Evolutionary conservation across 2,797 vertebrate species (phyloP).

Genomic region (Eidolon dupreanum): DNA sequence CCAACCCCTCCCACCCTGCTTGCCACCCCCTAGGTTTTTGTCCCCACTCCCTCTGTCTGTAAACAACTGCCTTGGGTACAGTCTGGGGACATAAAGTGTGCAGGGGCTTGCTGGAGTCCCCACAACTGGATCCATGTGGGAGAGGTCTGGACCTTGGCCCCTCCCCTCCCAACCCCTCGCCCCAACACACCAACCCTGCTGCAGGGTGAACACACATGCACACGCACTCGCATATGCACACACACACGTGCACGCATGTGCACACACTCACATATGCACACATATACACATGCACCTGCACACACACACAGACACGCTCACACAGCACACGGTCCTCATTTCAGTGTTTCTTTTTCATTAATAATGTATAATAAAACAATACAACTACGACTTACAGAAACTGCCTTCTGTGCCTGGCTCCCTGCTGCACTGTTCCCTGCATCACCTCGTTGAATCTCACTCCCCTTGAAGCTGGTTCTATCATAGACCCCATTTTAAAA

Average conservation of each 20-base stretch:
- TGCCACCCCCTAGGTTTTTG: not conserved
- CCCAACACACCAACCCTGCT: not conserved
- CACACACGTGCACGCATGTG: not conserved
- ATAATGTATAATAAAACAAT: not conserved
- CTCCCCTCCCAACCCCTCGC: not conserved
- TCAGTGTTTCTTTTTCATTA: not conserved
- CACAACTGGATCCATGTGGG: too few species aligned
- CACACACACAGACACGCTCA: not conserved
- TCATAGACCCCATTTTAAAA: not conserved
- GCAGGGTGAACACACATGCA: not conserved
- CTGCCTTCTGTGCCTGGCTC: not conserved
- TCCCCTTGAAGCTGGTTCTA: not conserved
- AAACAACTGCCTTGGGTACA: too few species aligned
- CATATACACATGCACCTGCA: not conserved
- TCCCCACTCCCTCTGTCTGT: not conserved
- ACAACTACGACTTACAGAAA: not conserved
- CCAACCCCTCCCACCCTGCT: not conserved
- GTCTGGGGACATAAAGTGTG: not conserved
- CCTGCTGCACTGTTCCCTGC: not conserved
- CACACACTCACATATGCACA: not conserved
- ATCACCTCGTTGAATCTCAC: too few species aligned
- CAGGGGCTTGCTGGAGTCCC: too few species aligned
- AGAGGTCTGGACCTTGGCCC: not conserved
- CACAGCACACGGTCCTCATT: not conserved
- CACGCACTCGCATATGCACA: not conserved